Evolutionary conservation across 2,113 vertebrate genomes (phyloP).

Genomic region (Isichthys henryi): DNA sequence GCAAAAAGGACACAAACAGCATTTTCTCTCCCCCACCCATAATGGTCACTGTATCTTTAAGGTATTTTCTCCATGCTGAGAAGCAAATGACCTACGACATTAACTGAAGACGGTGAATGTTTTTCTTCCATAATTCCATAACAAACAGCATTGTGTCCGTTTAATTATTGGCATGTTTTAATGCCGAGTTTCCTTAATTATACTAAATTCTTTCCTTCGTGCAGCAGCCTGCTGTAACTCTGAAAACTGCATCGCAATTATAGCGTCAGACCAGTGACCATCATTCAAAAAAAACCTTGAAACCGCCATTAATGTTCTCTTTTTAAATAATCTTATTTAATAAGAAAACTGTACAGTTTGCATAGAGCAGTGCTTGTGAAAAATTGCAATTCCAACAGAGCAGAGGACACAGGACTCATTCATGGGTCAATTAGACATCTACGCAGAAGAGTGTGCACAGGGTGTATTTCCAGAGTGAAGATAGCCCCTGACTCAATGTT

Average conservation of each 20-base stretch:
- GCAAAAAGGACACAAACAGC: background rate
- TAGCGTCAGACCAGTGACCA: background rate
- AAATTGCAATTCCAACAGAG: background rate
- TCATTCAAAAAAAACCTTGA: background rate
- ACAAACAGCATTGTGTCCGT: background rate
- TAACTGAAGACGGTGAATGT: background rate
- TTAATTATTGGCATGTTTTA: background rate
- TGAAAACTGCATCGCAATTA: background rate
- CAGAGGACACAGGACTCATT: constrained; percentile 6
- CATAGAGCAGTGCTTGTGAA: background rate
- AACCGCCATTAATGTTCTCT: background rate
- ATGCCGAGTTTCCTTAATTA: background rate
- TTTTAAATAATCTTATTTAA: background rate
- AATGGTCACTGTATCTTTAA: background rate
- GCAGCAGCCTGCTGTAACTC: background rate
- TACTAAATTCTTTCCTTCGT: background rate
- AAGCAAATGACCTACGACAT: background rate
- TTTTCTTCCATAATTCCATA: background rate
- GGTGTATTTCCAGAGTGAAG: constrained; percentile 25
- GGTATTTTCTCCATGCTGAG: background rate
- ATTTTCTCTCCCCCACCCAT: background rate
- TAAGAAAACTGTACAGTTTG: background rate
- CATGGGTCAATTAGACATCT: background rate
- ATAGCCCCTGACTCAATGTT: constrained; percentile 26
- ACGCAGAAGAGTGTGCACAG: constrained; percentile 9